Conservation (phyloP, 2,113 vertebrate genomes). For the Glaucidium brasilianum region DNA sequence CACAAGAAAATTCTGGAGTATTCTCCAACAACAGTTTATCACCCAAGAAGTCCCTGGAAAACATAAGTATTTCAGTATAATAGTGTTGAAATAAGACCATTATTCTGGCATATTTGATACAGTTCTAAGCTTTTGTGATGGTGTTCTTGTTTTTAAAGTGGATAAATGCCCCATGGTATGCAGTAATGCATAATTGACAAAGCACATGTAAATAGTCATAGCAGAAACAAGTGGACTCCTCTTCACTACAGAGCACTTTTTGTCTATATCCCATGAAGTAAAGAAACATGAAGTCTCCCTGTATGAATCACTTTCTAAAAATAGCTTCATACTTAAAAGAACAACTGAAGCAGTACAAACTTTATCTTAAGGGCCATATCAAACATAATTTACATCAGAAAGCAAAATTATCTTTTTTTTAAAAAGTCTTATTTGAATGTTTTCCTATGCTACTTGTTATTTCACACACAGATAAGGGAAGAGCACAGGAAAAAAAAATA, state of each 20-base stretch:
- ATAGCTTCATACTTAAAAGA: neutral
- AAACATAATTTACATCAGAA: slow-evolving; percentile 8
- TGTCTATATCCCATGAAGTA: neutral
- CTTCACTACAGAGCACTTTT: neutral
- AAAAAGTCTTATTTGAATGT: neutral
- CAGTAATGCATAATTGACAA: neutral
- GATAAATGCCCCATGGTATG: neutral
- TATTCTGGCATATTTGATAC: neutral
- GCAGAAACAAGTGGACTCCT: neutral
- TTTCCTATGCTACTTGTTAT: neutral
- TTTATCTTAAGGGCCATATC: slow-evolving; percentile 14
- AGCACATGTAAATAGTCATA: neutral
- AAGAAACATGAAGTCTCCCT: neutral
- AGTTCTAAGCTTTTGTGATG: neutral
- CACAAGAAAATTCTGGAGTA: neutral
- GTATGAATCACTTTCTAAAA: neutral
- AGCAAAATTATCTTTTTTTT: neutral
- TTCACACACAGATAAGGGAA: neutral
- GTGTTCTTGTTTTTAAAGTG: neutral
- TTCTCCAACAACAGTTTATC: neutral
- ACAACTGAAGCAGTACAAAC: neutral
- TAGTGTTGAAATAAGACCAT: neutral
- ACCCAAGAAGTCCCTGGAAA: neutral
- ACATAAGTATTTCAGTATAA: neutral
- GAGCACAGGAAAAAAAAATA: neutral